These are phyloP conservation scores for Nymphalis io DNA, from an alignment of 1,140 invertebrate species.

Conservation along the genomic window DNA sequence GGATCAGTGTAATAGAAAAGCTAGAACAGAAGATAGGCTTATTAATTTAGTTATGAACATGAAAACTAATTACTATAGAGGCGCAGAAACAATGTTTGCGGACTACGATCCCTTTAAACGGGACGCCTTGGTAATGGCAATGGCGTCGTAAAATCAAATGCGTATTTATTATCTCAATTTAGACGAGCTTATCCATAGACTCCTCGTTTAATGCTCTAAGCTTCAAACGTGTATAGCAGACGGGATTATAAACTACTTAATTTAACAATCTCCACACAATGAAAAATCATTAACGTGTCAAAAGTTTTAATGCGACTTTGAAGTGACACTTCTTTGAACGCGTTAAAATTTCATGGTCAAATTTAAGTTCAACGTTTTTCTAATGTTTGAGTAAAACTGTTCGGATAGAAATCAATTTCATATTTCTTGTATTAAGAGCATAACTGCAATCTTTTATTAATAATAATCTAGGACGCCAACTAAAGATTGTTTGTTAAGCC, in stretches of 20 bases:
- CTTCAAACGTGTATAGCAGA: neutral
- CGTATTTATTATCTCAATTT: constrained; percentile 20
- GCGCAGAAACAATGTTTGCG: constrained; percentile 3
- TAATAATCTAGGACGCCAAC: no score
- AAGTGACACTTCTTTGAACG: no score
- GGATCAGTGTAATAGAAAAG: neutral
- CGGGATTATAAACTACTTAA: neutral
- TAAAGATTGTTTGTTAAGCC: no score
- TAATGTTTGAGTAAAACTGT: no score
- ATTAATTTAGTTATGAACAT: neutral
- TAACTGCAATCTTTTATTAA: no score
- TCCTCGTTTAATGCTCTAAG: neutral
- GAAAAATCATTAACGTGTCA: neutral
- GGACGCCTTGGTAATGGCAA: neutral
- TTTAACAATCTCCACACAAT: neutral
- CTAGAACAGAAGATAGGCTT: neutral
- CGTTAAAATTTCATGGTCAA: no score
- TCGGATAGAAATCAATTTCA: no score
- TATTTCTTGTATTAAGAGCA: no score
- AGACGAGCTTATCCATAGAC: constrained; percentile 8
- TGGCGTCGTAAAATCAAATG: constrained; percentile 18
- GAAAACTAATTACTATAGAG: constrained; percentile 2
- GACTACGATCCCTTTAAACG: neutral
- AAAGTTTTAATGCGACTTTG: no score
- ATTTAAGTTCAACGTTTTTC: no score